A percentile compares a stretch with the other conserved stretches of the same genome.
These are phyloP conservation scores for Epicauta chinensis DNA, from an alignment of 1,140 invertebrate species.

Conservation along the genomic window DNA sequence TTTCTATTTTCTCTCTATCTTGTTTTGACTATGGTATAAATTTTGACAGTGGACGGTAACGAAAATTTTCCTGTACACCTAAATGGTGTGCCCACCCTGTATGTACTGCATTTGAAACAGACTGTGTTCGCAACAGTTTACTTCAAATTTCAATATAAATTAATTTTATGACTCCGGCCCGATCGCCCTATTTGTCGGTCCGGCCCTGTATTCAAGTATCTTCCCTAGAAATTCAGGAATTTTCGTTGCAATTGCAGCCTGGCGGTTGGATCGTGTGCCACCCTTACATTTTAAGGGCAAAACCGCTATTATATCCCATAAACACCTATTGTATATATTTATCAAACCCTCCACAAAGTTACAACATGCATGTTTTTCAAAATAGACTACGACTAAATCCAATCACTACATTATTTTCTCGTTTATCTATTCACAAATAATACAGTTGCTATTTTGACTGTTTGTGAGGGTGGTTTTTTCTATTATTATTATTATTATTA, in stretches of 20 bases:
- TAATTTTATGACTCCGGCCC: no score
- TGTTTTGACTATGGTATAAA: no score
- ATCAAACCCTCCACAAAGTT: slow-evolving; percentile 9
- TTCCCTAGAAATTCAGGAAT: background rate
- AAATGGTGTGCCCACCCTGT: no score
- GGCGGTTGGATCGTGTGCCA: slow-evolving; percentile 17
- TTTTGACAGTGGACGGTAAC: no score
- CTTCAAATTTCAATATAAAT: no score
- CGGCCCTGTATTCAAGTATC: no score
- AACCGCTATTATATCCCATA: slow-evolving; percentile 19
- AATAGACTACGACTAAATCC: slow-evolving; percentile 7
- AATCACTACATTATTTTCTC: slow-evolving; percentile 24
- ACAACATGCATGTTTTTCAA: slow-evolving; percentile 12
- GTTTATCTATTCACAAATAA: slow-evolving; percentile 9
- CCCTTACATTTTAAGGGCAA: slow-evolving; percentile 19
- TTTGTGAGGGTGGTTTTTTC: slow-evolving; percentile 17
- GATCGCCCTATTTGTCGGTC: no score
- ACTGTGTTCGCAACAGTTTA: no score
- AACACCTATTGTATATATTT: slow-evolving; percentile 9
- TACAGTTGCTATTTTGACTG: slow-evolving; percentile 22
- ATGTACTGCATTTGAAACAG: no score
- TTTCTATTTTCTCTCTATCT: no score
- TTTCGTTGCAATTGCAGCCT: slow-evolving; percentile 10
- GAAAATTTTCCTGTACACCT: no score
- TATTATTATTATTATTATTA: background rate